Percentiles rank a stretch among this genome's conserved stretches.
Evolutionary conservation across 1,140 invertebrate genomes (phyloP).

Genomic region (Melipona quadrifasciata): DNA sequence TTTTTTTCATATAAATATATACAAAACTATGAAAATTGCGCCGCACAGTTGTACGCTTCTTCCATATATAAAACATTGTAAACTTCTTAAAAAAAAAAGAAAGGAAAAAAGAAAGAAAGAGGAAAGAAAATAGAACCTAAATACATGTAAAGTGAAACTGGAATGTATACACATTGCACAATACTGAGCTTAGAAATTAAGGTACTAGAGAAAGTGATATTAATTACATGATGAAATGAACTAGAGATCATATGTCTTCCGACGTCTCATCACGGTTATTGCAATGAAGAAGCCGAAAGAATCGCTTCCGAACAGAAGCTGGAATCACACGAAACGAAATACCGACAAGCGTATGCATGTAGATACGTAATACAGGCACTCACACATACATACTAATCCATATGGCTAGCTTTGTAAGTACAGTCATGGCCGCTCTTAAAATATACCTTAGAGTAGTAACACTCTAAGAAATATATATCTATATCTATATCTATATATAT

Average conservation of each 20-base stretch:
- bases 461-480: constrained; percentile 71
- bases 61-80: constrained; percentile 62
- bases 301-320: constrained; percentile 43
- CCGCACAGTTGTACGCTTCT: constrained; percentile 58
- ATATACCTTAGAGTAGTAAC: constrained; percentile 74
- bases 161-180: constrained; percentile 81
- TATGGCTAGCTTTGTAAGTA: constrained; percentile 79
- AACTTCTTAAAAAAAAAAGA: constrained; percentile 45
- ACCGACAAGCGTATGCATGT: constrained; percentile 55
- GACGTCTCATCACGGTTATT: not conserved
- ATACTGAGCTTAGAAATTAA: constrained; percentile 72
- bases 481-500: constrained; percentile 39
- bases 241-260: constrained; percentile 73
- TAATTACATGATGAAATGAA: constrained; percentile 65
- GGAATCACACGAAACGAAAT: constrained; percentile 64
- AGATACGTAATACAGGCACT: constrained; percentile 79
- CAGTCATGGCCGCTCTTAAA: constrained; percentile 81
- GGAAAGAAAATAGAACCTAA: constrained; percentile 35
- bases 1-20: constrained; percentile 80
- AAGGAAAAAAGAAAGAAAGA: not conserved
- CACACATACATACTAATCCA: constrained; percentile 79
- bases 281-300: constrained; percentile 21
- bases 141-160: constrained; percentile 65
- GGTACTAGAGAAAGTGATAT: constrained; percentile 52
- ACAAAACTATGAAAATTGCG: constrained; percentile 77